These are phyloP conservation scores for Elaphurus davidianus DNA, from an alignment of 2,113 vertebrate species.

Conservation along the genomic window DNA sequence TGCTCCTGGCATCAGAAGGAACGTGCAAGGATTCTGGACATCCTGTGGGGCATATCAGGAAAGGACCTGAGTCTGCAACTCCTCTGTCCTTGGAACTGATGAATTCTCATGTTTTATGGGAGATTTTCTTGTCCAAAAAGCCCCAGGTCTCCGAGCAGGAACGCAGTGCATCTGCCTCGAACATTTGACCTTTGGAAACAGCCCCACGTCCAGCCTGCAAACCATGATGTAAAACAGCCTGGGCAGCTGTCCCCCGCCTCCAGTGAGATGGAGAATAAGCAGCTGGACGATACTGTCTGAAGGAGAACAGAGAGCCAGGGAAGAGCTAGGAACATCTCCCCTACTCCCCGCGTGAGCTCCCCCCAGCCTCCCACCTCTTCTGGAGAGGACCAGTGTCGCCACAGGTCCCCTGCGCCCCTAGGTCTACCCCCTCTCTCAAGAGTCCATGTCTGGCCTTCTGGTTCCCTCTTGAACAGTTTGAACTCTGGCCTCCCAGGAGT, in stretches of 20 bases:
- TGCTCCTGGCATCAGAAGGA: neutral
- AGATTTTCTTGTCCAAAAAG: constrained; percentile 19
- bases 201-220: neutral
- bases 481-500: neutral
- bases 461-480: neutral
- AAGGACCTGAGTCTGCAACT: constrained; percentile 26
- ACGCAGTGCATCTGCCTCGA: neutral
- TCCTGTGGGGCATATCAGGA: neutral
- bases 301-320: neutral
- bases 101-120: constrained; percentile 44
- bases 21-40: rapidly evolving
- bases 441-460: neutral
- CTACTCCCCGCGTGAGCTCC: neutral
- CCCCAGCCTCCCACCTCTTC: neutral
- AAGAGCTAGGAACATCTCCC: neutral
- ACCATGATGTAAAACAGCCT: constrained; percentile 11
- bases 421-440: neutral
- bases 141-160: neutral
- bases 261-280: neutral
- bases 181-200: constrained; percentile 4
- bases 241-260: neutral
- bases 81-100: constrained; percentile 43
- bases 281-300: neutral
- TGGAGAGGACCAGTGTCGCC: neutral
- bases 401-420: too few species aligned